Conservation (phyloP, 2,797 vertebrate genomes). For the Chelmon rostratus region DNA sequence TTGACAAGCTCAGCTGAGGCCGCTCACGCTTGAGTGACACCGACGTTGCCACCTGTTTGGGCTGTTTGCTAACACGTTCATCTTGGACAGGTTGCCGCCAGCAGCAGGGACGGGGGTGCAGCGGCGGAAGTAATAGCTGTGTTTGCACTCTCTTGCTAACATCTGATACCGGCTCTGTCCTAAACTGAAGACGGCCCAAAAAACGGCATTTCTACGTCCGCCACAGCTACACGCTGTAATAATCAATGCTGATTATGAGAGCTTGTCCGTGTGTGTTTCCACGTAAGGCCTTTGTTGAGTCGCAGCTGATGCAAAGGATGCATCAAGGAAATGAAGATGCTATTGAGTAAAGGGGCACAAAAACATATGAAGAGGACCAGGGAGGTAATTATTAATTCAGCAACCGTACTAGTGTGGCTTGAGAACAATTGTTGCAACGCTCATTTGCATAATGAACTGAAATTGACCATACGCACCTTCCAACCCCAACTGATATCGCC, state of each 20-base stretch:
- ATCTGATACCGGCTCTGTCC: constrained; percentile 67
- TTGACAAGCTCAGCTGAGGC: constrained; percentile 67
- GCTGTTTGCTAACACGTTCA: constrained; percentile 68
- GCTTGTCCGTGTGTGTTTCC: constrained; percentile 2
- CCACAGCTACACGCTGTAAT: neutral
- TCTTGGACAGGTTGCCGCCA: constrained; percentile 63
- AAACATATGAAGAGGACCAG: constrained; percentile 54
- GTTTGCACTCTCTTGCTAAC: constrained; percentile 54
- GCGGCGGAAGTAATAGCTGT: constrained; percentile 68
- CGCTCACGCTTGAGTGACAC: constrained; percentile 64
- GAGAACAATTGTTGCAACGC: constrained; percentile 63
- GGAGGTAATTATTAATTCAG: constrained; percentile 72
- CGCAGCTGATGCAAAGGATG: constrained; percentile 29
- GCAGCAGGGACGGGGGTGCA: constrained; percentile 43
- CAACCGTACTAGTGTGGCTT: constrained; percentile 54
- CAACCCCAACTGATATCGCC: constrained; percentile 53
- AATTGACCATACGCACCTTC: constrained; percentile 69
- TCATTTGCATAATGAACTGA: constrained; percentile 78
- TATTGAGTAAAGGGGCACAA: constrained; percentile 39
- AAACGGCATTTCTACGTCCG: constrained; percentile 21
- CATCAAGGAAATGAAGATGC: constrained; percentile 47
- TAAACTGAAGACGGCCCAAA: constrained; percentile 30
- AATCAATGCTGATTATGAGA: constrained; percentile 22
- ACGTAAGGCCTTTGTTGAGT: constrained; percentile 22
- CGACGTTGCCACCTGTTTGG: constrained; percentile 72